These are phyloP conservation scores for Acinonyx jubatus DNA, from an alignment of 2,113 vertebrate species.

Conservation along the genomic window DNA sequence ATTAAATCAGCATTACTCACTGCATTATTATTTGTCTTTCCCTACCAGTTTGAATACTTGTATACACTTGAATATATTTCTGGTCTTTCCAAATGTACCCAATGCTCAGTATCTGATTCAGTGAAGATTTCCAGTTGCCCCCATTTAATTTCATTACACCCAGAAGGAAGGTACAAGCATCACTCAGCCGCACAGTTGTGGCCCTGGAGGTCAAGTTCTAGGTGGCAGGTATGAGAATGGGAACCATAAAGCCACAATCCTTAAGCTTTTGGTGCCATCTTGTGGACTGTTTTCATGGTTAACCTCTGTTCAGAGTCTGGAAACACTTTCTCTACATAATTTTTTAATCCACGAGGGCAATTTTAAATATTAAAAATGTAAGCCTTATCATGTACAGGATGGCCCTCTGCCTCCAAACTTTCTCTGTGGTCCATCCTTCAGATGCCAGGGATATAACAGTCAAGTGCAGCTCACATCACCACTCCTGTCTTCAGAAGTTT, in stretches of 20 bases:
- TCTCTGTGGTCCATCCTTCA: not conserved
- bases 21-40: not conserved
- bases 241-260: not conserved
- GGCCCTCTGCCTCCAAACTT: not conserved
- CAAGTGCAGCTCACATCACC: not conserved
- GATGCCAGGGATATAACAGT: not conserved
- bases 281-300: conserved; percentile 13
- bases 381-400: not conserved
- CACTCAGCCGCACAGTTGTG: not conserved
- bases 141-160: not conserved
- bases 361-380: not conserved
- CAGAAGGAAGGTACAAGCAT: not conserved
- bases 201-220: not conserved
- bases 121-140: conserved; percentile 16
- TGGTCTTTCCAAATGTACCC: not conserved
- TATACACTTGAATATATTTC: not conserved
- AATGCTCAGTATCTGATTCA: not conserved
- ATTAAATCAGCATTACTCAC: not conserved
- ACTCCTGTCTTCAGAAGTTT: not conserved
- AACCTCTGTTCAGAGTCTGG: not conserved
- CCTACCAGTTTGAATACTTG: not conserved
- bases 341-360: not conserved
- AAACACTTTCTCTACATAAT: not conserved
- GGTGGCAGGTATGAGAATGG: not conserved
- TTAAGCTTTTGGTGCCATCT: conserved; percentile 68